Conservation (phyloP, 2,797 vertebrate species). For the Alcedo quadribrachys region DNA sequence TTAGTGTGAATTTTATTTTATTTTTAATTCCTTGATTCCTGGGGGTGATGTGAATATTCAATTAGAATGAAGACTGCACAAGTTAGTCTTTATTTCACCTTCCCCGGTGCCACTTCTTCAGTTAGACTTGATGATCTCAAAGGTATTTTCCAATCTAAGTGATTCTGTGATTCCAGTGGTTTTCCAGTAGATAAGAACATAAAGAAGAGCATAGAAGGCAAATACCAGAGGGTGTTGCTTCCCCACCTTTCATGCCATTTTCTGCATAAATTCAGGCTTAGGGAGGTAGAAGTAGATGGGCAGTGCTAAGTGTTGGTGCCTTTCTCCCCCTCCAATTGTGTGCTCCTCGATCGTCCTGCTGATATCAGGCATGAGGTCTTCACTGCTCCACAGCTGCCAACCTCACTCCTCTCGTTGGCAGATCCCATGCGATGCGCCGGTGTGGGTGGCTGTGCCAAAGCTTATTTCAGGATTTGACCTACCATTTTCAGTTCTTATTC, state of each 20-base stretch:
- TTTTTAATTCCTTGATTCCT: neutral
- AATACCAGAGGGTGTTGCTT: neutral
- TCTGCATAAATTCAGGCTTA: rapidly evolving
- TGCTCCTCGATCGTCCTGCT: rapidly evolving
- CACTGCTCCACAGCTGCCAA: neutral
- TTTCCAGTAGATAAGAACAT: neutral
- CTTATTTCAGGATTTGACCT: neutral
- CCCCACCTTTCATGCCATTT: neutral
- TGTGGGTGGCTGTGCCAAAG: rapidly evolving
- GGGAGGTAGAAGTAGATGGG: neutral
- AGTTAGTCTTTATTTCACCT: neutral
- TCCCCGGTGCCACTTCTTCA: neutral
- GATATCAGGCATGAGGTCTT: neutral
- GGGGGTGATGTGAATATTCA: neutral
- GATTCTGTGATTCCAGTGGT: neutral
- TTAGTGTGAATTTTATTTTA: neutral
- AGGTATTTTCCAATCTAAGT: neutral
- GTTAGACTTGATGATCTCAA: neutral
- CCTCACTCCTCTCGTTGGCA: neutral
- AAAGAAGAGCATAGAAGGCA: neutral
- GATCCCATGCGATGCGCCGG: neutral
- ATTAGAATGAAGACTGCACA: neutral
- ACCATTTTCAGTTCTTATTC: neutral
- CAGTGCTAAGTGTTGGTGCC: rapidly evolving
- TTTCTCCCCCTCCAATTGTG: rapidly evolving